Base-by-base conservation (phyloP, 2,113 vertebrate species). In the Neodontobutis hainanensis region DNA sequence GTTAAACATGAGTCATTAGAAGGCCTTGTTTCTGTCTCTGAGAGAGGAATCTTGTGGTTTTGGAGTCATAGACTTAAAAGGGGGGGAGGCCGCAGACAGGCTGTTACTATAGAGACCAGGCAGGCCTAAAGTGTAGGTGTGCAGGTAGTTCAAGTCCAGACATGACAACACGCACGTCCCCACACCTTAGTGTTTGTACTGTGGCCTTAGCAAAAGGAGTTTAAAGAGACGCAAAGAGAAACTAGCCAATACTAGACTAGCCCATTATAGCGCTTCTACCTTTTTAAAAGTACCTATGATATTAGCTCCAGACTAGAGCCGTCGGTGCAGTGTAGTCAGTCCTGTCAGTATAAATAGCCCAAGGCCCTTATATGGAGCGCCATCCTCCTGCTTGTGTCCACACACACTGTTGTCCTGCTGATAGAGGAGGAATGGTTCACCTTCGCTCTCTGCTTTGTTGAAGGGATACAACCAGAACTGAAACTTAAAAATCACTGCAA, bases 61-160 rank as follows among this genome's bases (percentile, higher is more conserved):
- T 38, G 52, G 34, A 55, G 3, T 12, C n/a, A 35, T 19, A 58
- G 35, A 50, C 60, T 5, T 34, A 34, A 62, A 8, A 15, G 15
- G 35, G 35, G n/a, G 19, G 15, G 11, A 14, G 47, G 16, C 5
- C 12, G 11, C 16, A 47, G 55, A 59, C 44, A 10, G 47, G 56
- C 62, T 36, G 67, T 68, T 65, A 6, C 67, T 44, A n/a, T n/a
- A 45, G 56, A 19, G 32, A 75, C 74, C 49, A n/a, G 77, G 49
- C 47, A 55, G 19, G 68, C 59, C 63, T 27, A 65, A 65, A 75
- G 73, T 70, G 84, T 67, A 46, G 73, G 70, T 76, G 68, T 82
- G 82, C 58, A 69, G 73, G 69, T 61, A 59, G 80, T 5, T 77
- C 90, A 46, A 79, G 90, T 87, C 87, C 81, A 66, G 84, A 85